A percentile compares a stretch with the other conserved stretches of the same genome.
Conservation (phyloP, 1,140 invertebrate genomes). For the Leptinotarsa defecta region DNA sequence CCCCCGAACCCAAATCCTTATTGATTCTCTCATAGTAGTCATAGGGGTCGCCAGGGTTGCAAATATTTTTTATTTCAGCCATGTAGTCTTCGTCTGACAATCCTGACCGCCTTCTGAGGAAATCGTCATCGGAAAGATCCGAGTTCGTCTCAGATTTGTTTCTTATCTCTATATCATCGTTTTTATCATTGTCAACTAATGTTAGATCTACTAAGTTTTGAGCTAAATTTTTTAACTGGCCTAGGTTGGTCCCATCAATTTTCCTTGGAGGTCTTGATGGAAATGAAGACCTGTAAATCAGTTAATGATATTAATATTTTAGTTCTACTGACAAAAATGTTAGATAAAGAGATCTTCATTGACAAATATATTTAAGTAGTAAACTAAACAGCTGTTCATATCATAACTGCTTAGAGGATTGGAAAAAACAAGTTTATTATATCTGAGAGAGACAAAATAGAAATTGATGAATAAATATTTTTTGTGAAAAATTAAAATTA, state of each 20-base stretch:
- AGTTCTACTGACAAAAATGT: no score
- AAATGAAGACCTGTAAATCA: conserved; percentile 11
- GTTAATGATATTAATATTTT: no score
- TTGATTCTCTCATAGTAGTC: conserved; percentile 76
- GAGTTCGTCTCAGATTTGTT: conserved; percentile 24
- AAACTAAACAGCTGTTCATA: no score
- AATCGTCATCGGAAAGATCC: conserved; percentile 38
- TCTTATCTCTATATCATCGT: conserved; percentile 36
- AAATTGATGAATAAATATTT: no score
- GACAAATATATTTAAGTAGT: no score
- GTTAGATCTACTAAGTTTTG: conserved; percentile 48
- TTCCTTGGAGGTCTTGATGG: conserved; percentile 37
- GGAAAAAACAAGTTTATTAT: no score
- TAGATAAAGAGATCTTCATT: no score
- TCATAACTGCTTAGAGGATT: no score
- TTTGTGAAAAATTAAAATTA: no score
- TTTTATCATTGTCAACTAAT: conserved; percentile 45
- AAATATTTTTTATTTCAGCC: conserved; percentile 79
- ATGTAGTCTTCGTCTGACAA: conserved; percentile 84
- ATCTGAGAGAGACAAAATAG: no score
- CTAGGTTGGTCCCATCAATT: conserved; percentile 38
- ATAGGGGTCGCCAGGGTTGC: conserved; percentile 76
- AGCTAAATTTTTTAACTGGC: conserved; percentile 44
- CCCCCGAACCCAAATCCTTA: conserved; percentile 88
- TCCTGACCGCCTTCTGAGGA: conserved; percentile 33